Conservation (phyloP, 2,113 vertebrate genomes). For the Sisor rabdophorus region DNA sequence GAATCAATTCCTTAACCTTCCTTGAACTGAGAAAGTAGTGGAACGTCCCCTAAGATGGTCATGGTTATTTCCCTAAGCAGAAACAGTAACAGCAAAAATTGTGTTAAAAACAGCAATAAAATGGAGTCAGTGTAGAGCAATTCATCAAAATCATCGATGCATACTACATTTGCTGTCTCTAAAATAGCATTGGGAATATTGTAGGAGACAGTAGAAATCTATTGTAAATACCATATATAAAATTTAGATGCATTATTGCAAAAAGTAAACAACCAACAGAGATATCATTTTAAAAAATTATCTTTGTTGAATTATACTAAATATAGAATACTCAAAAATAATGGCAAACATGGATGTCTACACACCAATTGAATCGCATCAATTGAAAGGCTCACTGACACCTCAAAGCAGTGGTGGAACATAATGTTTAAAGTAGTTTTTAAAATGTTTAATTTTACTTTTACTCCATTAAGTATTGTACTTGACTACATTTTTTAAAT, state of each 20-base stretch:
- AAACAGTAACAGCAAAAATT: neutral
- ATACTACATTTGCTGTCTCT: neutral
- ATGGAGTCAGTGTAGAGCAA: neutral
- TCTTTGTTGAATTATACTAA: no score
- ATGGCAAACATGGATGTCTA: no score
- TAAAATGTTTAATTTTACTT: no score
- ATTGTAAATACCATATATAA: neutral
- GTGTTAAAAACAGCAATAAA: neutral
- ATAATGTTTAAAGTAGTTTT: no score
- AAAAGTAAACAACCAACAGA: no score
- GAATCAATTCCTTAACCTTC: constrained; percentile 3
- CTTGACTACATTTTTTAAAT: no score
- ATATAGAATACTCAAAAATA: no score
- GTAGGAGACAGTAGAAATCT: neutral
- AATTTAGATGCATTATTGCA: neutral
- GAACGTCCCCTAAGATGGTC: neutral
- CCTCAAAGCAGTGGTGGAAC: no score
- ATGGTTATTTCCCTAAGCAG: neutral
- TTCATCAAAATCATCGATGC: neutral
- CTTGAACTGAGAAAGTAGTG: neutral
- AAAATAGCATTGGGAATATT: neutral
- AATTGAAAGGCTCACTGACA: no score
- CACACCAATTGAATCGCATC: no score
- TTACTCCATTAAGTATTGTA: no score
- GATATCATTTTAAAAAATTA: no score